phyloP scores from a whole-genome alignment of 2,888 invertebrate species.

The Cephus nigrinus region DNA sequence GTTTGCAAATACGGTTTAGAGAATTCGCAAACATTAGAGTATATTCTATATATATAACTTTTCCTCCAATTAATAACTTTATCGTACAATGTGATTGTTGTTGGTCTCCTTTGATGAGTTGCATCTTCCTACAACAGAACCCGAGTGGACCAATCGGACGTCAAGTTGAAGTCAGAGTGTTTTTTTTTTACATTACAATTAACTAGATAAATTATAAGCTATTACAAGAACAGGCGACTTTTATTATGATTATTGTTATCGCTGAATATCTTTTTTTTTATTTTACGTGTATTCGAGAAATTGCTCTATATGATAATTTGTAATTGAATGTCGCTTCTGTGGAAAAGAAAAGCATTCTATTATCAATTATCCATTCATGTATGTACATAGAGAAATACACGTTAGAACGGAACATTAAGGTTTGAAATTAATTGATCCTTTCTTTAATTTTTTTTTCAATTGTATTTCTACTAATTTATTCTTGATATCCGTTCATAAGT shows the following conservation, averaged over 20 bases:
- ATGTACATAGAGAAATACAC: background rate
- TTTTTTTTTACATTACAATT: background rate
- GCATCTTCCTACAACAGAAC: background rate
- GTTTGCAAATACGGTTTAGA: background rate
- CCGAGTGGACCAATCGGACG: background rate
- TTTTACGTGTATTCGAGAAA: background rate
- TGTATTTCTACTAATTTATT: conserved; percentile 46
- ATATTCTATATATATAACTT: background rate
- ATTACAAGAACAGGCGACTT: background rate
- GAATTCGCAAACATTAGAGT: background rate
- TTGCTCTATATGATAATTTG: background rate
- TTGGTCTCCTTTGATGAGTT: background rate
- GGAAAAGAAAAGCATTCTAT: background rate
- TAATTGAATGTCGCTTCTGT: background rate
- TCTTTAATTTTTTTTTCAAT: background rate
- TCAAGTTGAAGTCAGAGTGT: background rate
- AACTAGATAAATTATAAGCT: background rate
- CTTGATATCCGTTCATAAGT: conserved; percentile 42
- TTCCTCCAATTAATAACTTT: background rate
- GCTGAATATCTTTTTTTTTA: background rate
- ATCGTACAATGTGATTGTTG: background rate
- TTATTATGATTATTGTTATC: background rate
- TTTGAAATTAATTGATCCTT: background rate
- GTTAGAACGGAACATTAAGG: background rate
- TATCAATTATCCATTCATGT: background rate